A percentile compares a stretch with the other conserved stretches of the same genome.
Conservation (phyloP, 1,140 invertebrate species). For the Cydia pomonella region DNA sequence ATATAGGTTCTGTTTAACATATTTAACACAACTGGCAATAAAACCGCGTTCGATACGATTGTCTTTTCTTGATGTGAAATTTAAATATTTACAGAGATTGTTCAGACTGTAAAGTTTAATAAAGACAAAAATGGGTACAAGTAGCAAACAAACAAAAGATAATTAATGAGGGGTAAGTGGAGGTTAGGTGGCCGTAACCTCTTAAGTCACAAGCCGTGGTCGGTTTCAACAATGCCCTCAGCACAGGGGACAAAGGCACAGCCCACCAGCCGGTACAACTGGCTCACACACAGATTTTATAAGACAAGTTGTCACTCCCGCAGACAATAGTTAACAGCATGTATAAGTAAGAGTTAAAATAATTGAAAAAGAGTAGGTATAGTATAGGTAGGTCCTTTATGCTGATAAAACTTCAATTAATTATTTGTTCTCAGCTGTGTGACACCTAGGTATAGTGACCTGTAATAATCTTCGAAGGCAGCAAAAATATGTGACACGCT, state of each 20-base stretch:
- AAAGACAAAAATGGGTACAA: slow-evolving; percentile 72
- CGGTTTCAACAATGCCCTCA: slow-evolving; percentile 17
- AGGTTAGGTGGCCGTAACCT: slow-evolving; percentile 72
- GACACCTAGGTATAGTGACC: too few species aligned
- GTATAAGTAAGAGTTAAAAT: too few species aligned
- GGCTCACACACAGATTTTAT: background rate
- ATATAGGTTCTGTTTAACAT: too few species aligned
- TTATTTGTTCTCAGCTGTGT: too few species aligned
- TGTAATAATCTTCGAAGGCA: too few species aligned
- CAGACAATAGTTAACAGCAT: too few species aligned
- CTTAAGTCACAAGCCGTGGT: slow-evolving; percentile 56
- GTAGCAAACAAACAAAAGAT: slow-evolving; percentile 68
- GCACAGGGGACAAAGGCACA: slow-evolving; percentile 21
- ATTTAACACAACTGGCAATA: background rate
- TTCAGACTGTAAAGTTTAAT: slow-evolving; percentile 27
- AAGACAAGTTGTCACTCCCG: too few species aligned
- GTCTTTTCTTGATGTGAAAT: background rate
- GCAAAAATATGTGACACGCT: too few species aligned
- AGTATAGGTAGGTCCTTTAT: too few species aligned
- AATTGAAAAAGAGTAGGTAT: too few species aligned
- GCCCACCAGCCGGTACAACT: background rate
- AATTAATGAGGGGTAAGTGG: slow-evolving; percentile 61
- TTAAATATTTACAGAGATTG: background rate
- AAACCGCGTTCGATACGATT: background rate
- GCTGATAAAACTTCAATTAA: too few species aligned